Evolutionary conservation across 1,140 invertebrate genomes (phyloP).

Genomic region (Anastatus disparis): DNA sequence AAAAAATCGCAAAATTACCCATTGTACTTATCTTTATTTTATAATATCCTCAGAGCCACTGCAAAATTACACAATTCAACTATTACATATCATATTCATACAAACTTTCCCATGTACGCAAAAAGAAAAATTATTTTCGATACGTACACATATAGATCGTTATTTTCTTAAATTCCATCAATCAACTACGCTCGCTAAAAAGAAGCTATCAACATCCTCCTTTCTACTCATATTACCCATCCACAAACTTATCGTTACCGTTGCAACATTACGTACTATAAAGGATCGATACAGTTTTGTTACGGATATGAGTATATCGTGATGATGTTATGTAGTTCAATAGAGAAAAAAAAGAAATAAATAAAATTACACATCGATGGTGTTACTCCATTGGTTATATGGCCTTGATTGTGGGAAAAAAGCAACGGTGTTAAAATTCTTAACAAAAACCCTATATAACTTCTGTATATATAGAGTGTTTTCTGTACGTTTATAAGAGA

Average conservation of each 20-base stretch:
- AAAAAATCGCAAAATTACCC: background rate
- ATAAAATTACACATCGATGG: background rate
- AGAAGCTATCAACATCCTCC: background rate
- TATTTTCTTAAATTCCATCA: constrained; percentile 1
- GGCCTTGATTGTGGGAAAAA: constrained; percentile 4
- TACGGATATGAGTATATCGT: constrained; percentile 17
- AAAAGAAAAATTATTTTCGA: background rate
- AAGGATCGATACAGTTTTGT: background rate
- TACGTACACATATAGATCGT: background rate
- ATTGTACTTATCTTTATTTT: background rate
- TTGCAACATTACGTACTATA: background rate
- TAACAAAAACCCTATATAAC: background rate
- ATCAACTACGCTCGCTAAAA: background rate
- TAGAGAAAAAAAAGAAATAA: background rate
- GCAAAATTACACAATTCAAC: background rate
- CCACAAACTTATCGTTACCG: background rate
- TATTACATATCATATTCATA: background rate
- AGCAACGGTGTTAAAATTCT: constrained; percentile 4
- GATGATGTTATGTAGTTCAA: background rate
- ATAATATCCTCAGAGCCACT: background rate
- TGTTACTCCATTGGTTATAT: background rate
- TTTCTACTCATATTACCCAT: background rate
- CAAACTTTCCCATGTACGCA: background rate
- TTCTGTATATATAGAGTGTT: too few relatives aligned
- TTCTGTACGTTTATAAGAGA: too few relatives aligned